These are phyloP conservation scores for Parochlus steinenii DNA, from an alignment of 2,888 invertebrate genomes.

Conservation along the genomic window DNA sequence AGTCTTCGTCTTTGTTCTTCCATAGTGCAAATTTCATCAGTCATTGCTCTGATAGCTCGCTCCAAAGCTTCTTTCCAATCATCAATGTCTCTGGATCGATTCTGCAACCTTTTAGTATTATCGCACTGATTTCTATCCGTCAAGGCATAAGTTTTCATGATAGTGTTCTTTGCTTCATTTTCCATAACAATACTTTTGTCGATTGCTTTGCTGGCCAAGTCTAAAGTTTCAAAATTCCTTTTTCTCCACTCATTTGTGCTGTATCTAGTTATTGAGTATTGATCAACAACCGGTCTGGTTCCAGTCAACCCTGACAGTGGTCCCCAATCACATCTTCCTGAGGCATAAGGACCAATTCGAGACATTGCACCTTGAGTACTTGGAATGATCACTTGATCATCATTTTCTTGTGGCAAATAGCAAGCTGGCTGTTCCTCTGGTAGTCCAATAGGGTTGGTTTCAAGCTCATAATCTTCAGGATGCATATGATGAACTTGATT, in stretches of 20 bases:
- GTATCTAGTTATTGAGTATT: slow-evolving; percentile 55
- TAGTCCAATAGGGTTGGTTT: slow-evolving; percentile 8
- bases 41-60: slow-evolving; percentile 45
- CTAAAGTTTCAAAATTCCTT: slow-evolving; percentile 37
- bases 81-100: slow-evolving; percentile 49
- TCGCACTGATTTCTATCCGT: slow-evolving; percentile 52
- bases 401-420: slow-evolving; percentile 39
- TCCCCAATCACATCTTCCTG: slow-evolving; percentile 58
- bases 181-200: slow-evolving; percentile 40
- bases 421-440: slow-evolving; percentile 25
- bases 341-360: slow-evolving; percentile 45
- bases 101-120: slow-evolving; percentile 45
- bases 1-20: slow-evolving; percentile 50
- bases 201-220: slow-evolving; percentile 29
- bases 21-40: slow-evolving; percentile 49
- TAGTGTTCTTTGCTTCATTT: slow-evolving; percentile 44
- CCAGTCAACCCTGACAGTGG: slow-evolving; percentile 53
- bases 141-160: slow-evolving; percentile 43
- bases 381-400: slow-evolving; percentile 25
- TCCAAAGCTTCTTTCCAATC: slow-evolving; percentile 64
- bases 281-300: slow-evolving; percentile 55
- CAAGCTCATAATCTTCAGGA: slow-evolving; percentile 8
- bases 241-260: slow-evolving; percentile 58
- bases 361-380: slow-evolving; percentile 31
- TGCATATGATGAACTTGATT: background rate